These are phyloP conservation scores for Leuctra nigra DNA, from an alignment of 2,888 invertebrate species.

Conservation along the genomic window DNA sequence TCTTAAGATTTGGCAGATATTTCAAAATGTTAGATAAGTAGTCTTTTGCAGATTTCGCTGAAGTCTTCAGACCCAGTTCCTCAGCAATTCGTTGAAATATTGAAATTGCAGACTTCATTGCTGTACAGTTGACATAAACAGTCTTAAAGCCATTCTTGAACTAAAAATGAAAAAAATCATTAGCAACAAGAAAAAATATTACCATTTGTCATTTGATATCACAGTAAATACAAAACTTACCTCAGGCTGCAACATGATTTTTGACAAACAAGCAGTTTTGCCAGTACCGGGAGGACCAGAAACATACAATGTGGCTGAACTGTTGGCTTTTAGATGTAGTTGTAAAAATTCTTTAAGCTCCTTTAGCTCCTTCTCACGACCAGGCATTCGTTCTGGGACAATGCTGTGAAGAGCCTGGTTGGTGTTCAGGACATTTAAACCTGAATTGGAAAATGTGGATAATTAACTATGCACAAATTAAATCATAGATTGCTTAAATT, in stretches of 20 bases:
- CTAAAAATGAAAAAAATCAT: conserved; percentile 23
- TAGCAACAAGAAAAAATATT: neutral
- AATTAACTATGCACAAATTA: too few species aligned
- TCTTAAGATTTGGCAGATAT: conserved; percentile 56
- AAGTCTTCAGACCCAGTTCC: conserved; percentile 56
- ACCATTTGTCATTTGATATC: neutral
- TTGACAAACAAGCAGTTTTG: conserved; percentile 82
- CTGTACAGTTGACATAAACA: conserved; percentile 82
- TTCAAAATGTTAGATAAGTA: conserved; percentile 60
- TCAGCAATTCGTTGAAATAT: conserved; percentile 72
- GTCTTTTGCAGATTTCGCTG: conserved; percentile 57
- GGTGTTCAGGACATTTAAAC: conserved; percentile 32
- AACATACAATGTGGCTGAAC: conserved; percentile 81
- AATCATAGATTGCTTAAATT: neutral
- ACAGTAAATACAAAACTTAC: conserved; percentile 38
- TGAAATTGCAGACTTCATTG: conserved; percentile 72
- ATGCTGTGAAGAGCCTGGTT: conserved; percentile 48
- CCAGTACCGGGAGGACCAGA: conserved; percentile 98
- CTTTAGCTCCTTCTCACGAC: conserved; percentile 72
- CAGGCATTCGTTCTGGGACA: conserved; percentile 50
- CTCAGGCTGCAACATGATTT: conserved; percentile 60
- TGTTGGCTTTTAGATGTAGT: conserved; percentile 54
- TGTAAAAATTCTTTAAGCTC: conserved; percentile 62
- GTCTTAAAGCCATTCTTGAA: conserved; percentile 51
- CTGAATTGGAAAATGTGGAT: too few species aligned